Percentiles rank a stretch among this genome's conserved stretches.
Conservation (phyloP, 2,113 vertebrate genomes). For the Psettodes erumei region DNA sequence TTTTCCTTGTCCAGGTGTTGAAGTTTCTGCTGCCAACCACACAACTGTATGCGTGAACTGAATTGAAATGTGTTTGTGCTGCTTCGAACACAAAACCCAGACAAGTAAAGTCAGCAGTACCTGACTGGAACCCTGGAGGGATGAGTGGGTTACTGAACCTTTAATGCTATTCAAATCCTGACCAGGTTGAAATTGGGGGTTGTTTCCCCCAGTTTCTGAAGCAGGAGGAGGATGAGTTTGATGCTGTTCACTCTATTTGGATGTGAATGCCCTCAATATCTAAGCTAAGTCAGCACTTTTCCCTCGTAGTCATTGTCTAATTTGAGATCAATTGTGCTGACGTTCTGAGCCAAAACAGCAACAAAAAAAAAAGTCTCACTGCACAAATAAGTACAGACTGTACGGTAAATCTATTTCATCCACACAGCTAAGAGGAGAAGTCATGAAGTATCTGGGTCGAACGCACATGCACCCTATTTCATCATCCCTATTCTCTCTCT, state of each 20-base stretch:
- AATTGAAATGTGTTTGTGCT: neutral
- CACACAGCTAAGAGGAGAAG: neutral
- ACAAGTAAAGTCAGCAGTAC: too few relatives aligned
- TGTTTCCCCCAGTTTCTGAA: too few relatives aligned
- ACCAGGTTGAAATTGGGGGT: neutral
- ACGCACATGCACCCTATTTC: conserved; percentile 21
- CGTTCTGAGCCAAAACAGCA: neutral
- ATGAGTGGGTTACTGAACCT: neutral
- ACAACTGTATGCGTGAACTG: neutral
- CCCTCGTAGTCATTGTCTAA: neutral
- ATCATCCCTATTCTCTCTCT: conserved; percentile 13
- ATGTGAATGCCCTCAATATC: conserved; percentile 4
- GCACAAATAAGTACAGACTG: neutral
- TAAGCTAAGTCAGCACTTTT: neutral
- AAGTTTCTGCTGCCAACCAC: neutral
- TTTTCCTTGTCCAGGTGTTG: neutral
- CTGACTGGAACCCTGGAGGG: too few relatives aligned
- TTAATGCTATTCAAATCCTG: neutral
- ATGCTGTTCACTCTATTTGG: neutral
- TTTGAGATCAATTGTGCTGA: neutral
- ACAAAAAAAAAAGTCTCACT: conserved; percentile 16
- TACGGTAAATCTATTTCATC: conserved; percentile 19
- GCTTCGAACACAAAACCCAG: too few relatives aligned
- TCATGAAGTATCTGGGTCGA: neutral
- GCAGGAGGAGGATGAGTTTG: neutral